Evolutionary conservation across 2,797 vertebrate species (phyloP).

Genomic region (Oceanodroma leucorhoa): DNA sequence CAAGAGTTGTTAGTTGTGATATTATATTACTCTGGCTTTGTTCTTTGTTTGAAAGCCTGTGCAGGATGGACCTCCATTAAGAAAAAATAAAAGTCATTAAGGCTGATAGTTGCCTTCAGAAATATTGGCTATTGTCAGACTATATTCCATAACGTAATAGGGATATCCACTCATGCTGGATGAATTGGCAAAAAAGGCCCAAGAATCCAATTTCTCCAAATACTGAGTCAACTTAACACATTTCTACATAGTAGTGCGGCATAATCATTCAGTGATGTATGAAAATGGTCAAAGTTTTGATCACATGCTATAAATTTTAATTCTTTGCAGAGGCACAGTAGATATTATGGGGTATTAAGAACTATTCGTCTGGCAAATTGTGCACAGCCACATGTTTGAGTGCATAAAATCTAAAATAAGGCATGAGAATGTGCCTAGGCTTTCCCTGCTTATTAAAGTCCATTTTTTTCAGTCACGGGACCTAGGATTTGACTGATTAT

Average conservation of each 20-base stretch:
- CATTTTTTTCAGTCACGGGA: background rate
- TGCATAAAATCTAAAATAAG: background rate
- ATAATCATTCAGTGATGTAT: background rate
- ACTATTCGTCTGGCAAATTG: background rate
- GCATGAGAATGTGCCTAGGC: background rate
- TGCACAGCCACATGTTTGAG: background rate
- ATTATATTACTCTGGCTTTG: background rate
- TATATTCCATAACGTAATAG: background rate
- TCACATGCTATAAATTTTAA: background rate
- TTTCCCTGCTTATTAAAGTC: background rate
- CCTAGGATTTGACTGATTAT: background rate
- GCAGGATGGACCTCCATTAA: background rate
- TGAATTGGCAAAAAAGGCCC: background rate
- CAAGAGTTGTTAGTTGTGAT: background rate
- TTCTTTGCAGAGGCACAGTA: background rate
- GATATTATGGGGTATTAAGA: rapidly evolving
- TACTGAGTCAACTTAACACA: background rate
- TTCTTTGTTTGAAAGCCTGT: background rate
- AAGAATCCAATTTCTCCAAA: background rate
- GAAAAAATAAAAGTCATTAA: background rate
- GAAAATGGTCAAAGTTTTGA: background rate
- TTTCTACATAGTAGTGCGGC: background rate
- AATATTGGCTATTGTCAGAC: background rate
- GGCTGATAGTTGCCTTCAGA: background rate
- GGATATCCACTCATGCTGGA: background rate